Evolutionary conservation across 2,113 vertebrate genomes (phyloP).

Genomic region (Catharus bicknelli): DNA sequence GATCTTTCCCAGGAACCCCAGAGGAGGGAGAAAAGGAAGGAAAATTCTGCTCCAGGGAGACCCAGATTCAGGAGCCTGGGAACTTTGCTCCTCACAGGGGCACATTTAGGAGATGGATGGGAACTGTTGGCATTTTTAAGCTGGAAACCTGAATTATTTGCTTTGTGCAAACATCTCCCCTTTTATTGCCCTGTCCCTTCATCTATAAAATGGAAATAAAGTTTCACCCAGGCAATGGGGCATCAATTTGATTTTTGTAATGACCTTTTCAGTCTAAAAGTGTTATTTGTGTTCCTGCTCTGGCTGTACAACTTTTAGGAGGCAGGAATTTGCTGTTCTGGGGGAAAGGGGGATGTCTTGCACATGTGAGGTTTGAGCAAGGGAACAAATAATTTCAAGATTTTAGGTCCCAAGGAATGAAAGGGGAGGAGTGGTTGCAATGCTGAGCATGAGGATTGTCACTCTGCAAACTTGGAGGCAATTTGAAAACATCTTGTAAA

Average conservation of each 20-base stretch:
- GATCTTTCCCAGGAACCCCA: conserved; percentile 19
- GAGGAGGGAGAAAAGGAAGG: not conserved
- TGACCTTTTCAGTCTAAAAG: not conserved
- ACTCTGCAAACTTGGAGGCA: not conserved
- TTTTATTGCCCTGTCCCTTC: not conserved
- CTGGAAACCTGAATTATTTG: not conserved
- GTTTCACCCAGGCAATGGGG: not conserved
- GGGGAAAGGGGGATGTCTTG: not conserved
- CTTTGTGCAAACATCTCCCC: not conserved
- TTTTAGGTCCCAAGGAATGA: not conserved
- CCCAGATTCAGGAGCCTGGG: not conserved
- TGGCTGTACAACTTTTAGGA: not conserved
- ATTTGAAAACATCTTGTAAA: not conserved
- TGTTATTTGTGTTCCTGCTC: not conserved
- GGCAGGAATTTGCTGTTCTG: not conserved
- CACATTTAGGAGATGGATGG: not conserved
- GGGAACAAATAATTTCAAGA: not conserved
- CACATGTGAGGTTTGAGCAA: not conserved
- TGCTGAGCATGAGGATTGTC: not conserved
- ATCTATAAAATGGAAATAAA: not conserved
- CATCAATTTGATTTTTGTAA: not conserved
- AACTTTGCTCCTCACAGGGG: not conserved
- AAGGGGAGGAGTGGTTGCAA: not conserved
- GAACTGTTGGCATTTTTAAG: not conserved
- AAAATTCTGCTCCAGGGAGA: not conserved